Evolutionary conservation across 2,888 invertebrate genomes (phyloP).

Genomic region (Conchocele bisecta): DNA sequence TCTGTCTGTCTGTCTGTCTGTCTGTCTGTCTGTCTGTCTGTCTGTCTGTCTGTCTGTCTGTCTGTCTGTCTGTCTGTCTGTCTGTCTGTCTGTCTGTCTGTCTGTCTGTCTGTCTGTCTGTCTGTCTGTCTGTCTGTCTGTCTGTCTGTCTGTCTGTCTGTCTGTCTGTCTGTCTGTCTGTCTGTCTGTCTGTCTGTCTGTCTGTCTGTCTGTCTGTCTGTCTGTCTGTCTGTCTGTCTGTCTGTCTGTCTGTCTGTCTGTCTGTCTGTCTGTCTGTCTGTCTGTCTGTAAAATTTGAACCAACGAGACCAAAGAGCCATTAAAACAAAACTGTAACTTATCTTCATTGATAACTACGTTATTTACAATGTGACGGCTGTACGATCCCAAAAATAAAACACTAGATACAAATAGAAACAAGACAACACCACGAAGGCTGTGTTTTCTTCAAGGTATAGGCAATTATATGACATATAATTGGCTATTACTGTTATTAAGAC

Average conservation of each 20-base stretch:
- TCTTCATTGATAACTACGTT: too few relatives aligned
- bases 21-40: constrained; percentile 26
- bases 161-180: constrained; percentile 15
- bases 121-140: constrained; percentile 28
- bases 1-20: constrained; percentile 13
- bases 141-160: constrained; percentile 32
- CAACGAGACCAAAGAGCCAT: too few relatives aligned
- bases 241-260: constrained; percentile 4
- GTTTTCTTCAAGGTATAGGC: too few relatives aligned
- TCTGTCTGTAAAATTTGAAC: not conserved
- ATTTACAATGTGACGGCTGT: too few relatives aligned
- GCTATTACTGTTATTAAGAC: too few relatives aligned
- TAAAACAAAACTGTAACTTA: too few relatives aligned
- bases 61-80: constrained; percentile 38
- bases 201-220: constrained; percentile 22
- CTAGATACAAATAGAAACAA: too few relatives aligned
- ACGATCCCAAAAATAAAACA: too few relatives aligned
- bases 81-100: constrained; percentile 39
- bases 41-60: constrained; percentile 37
- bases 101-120: constrained; percentile 29
- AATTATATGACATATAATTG: too few relatives aligned
- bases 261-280: constrained; percentile 2
- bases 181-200: constrained; percentile 20
- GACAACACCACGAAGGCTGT: too few relatives aligned
- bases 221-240: constrained; percentile 23